Conservation (phyloP, 2,888 invertebrate species). For the Lacanobia wlatinum region DNA sequence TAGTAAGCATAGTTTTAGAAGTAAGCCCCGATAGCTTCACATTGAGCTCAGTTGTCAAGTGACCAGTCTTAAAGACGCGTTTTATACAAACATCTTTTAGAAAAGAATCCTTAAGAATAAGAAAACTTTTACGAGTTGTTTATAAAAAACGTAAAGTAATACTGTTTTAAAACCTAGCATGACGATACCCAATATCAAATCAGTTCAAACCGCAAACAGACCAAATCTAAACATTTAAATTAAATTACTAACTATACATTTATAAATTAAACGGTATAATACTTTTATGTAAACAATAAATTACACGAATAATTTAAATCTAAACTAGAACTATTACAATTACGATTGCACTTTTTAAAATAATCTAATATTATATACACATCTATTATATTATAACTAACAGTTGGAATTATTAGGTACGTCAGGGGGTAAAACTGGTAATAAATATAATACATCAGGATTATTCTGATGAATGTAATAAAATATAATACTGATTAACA, state of each 20-base stretch:
- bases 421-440: slow-evolving; percentile 44
- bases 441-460: slow-evolving; percentile 31
- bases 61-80: slow-evolving; percentile 24
- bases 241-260: slow-evolving; percentile 34
- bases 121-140: neutral
- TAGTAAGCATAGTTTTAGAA: slow-evolving; percentile 26
- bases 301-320: slow-evolving; percentile 67
- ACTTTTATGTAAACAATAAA: slow-evolving; percentile 63
- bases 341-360: slow-evolving; percentile 87
- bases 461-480: neutral
- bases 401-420: slow-evolving; percentile 60
- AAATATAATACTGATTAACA: slow-evolving; percentile 34
- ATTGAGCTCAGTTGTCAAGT: slow-evolving; percentile 36
- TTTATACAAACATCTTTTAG: neutral
- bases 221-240: slow-evolving; percentile 30
- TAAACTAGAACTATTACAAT: slow-evolving; percentile 76
- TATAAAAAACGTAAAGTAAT: neutral
- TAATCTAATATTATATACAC: slow-evolving; percentile 78
- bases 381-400: slow-evolving; percentile 65
- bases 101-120: neutral
- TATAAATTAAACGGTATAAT: slow-evolving; percentile 49
- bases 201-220: slow-evolving; percentile 27
- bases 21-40: slow-evolving; percentile 3
- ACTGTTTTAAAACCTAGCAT: slow-evolving; percentile 40
- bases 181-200: slow-evolving; percentile 54